Evolutionary conservation across 2,888 invertebrate genomes (phyloP), one percentile per base, ranked within the genome.

Genomic region (Ennomos fuscantarius): DNA sequence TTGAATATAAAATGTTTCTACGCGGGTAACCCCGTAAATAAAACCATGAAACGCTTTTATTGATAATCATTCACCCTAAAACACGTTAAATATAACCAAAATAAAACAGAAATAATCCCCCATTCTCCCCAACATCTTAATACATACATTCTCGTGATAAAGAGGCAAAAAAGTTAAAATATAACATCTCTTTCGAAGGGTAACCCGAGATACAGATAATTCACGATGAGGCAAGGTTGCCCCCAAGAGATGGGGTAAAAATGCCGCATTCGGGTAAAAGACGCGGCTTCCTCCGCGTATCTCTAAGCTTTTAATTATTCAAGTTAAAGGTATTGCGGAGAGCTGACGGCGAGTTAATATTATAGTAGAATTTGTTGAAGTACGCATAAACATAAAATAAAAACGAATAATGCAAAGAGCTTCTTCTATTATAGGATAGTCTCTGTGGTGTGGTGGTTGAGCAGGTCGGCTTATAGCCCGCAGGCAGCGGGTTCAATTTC

Each of bases 291-390:
- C 12, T 32, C 9, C 12, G 31, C 39, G 31, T 51, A 33, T 33
- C 46, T 24, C 47, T 34, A n/a, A n/a, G 11, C 2, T 24, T 44
- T 57, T 58, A 49, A 58, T 58, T 58, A 58, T 58, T 58, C 58
- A 58, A 32, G 34, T 43, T 40, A 41, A 11, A 56, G 46, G 46
- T 41, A 42, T 41, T 46, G 42, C 56, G 46, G 46, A 1, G 39
- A 33, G n/a, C 32, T 47, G 37, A 36, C 47, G 39, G 11, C 3
- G 12, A n/a, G 11, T 10, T 24, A 8, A 31, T 41, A 24, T 41
- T 41, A 31, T 41, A 6, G 8, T 11, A 9, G 12, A 12, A 37
- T n/a, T 37, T 37, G 37, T 8, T 12, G 12, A 37, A 37, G 37
- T 37, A 37, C 12, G 10, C 37, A 1, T 9, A 8, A 12, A 37